Evolutionary conservation across 2,113 vertebrate genomes (phyloP).

Genomic region (Pseudorectes ferrugineus): DNA sequence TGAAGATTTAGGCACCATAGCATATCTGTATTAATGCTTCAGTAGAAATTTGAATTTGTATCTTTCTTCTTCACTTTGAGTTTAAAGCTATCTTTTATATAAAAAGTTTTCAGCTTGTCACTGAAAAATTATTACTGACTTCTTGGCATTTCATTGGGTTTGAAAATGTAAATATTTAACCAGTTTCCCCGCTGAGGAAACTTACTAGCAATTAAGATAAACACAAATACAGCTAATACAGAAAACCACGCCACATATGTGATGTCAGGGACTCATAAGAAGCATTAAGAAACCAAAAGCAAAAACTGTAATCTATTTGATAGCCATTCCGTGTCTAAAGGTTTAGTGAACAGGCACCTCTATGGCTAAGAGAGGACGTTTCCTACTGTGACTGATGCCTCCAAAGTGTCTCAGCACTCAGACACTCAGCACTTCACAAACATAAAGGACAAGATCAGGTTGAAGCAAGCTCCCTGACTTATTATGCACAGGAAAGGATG

Average conservation of each 20-base stretch:
- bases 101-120: background rate
- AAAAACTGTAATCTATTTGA: background rate
- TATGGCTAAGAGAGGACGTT: background rate
- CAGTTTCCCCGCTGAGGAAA: background rate
- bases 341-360: background rate
- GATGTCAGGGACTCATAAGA: background rate
- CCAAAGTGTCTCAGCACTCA: background rate
- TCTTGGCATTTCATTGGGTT: background rate
- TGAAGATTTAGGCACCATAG: background rate
- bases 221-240: background rate
- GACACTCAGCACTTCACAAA: background rate
- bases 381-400: background rate
- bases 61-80: background rate
- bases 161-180: background rate
- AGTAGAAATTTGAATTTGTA: background rate
- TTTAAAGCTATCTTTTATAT: background rate
- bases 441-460: background rate
- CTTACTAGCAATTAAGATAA: background rate
- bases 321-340: rapidly evolving
- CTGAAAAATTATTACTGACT: background rate
- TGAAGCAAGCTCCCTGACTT: background rate
- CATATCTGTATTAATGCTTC: background rate
- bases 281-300: background rate
- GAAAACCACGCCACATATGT: background rate
- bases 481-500: rapidly evolving